These are phyloP conservation scores for Cremastobaeus sp. DNA, from an alignment of 2,888 invertebrate species.

Conservation along the genomic window DNA sequence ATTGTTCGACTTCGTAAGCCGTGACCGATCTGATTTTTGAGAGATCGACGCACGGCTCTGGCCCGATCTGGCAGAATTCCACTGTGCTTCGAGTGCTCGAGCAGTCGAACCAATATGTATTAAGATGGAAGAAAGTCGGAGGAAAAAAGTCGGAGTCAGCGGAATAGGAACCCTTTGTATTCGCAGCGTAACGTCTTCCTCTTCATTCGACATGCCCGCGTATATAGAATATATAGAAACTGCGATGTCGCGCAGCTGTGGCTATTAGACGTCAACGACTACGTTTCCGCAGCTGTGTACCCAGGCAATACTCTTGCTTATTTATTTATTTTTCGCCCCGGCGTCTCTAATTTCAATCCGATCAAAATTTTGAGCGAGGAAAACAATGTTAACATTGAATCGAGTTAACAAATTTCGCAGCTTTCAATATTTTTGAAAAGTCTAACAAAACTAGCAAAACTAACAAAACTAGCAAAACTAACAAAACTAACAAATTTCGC, in stretches of 20 bases:
- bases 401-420: too few relatives aligned
- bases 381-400: too few relatives aligned
- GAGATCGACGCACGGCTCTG: conserved; percentile 65
- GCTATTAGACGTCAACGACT: conserved; percentile 18
- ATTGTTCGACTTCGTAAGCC: conserved; percentile 67
- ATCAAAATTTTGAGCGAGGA: too few relatives aligned
- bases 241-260: conserved; percentile 58
- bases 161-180: conserved; percentile 62
- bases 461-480: too few relatives aligned
- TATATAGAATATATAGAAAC: conserved; percentile 49
- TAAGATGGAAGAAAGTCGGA: conserved; percentile 60
- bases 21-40: conserved; percentile 78
- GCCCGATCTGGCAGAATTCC: conserved; percentile 59
- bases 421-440: too few relatives aligned
- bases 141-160: conserved; percentile 51
- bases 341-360: too few relatives aligned
- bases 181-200: conserved; percentile 60
- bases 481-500: too few relatives aligned
- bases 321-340: conserved; percentile 11
- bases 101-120: conserved; percentile 54
- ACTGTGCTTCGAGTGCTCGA: conserved; percentile 57
- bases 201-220: conserved; percentile 62
- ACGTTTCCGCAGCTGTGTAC: conserved; percentile 51
- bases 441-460: too few relatives aligned
- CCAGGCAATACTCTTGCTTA: conserved; percentile 55